Evolutionary conservation across 2,888 invertebrate genomes (phyloP), one percentile per base, ranked within the genome.

Genomic region (Xanthorhoe designata): DNA sequence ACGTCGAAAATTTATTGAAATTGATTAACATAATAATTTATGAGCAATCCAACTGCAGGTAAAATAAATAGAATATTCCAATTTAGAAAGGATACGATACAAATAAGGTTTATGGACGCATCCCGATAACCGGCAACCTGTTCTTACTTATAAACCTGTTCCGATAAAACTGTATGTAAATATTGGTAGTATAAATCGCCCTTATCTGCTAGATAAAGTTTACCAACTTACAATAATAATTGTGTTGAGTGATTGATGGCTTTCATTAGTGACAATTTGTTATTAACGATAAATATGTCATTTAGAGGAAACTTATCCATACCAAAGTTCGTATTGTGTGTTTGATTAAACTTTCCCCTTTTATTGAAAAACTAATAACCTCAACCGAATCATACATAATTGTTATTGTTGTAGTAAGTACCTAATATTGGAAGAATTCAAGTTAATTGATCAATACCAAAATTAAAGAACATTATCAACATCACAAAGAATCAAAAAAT

Each of bases 111-210:
- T 90, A 89, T 90, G 82, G 88, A 85, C 76, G 84, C 83, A 86
- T 79, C 84, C 80, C 82, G 81, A 83, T 83, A 80, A 79, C 80
- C 90, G 17, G 84, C 86, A 91, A 91, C 91, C 91, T 89, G 92
- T 89, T 91, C 76, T 78, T 77, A 88, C 86, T 82, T 84, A 91
- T 89, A 89, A 86, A 84, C 76, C 80, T 60, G 89, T 91, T 90
- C 84, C 89, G 90, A 92, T 91, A 90, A 88, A 64, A 88, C 80
- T 85, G 88, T 90, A 89, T 86, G 88, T 88, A 89, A 91, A 88
- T 91, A 90, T 89, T 85, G 86, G 82, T 83, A 80, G 82, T 89
- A 87, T 87, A 88, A 86, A 89, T 85, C 84, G 81, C 78, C 79
- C 81, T 83, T 88, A 89, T 88, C 86, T 83, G 72, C 75, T 64